Base-by-base conservation (phyloP, 1,140 invertebrate species). In the Calliopsis andreniformis region DNA sequence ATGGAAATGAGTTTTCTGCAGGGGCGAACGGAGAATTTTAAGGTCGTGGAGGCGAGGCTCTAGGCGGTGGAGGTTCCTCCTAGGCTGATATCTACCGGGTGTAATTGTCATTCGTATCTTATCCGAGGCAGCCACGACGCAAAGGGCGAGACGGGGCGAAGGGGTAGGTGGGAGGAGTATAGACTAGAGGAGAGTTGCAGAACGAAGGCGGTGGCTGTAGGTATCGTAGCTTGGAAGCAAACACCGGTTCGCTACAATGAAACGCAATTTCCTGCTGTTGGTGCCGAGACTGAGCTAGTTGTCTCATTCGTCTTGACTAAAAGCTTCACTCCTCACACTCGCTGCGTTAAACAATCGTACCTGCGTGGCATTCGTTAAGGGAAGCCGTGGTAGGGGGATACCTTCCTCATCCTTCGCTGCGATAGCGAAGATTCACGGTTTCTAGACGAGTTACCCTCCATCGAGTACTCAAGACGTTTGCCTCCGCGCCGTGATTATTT, bases 241-340 rank as follows among this genome's bases (percentile, higher is more conserved):
- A 88, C 86, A 88, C 72, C 78, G 86, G 82, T 79, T 83, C 84
- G 87, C 84, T 88, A 88, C 87, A 88, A 88, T 88, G 87, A 86
- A 88, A 88, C 84, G 87, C 87, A 88, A 88, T 88, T 88, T 88
- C 87, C 87, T 87, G 87, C 84, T 79, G 75, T 82, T 83, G 80
- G 63, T 79, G 76, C 82, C 64, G 83, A 82, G 83, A 82, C 82
- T 78, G 82, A 85, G 83, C 84, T 70, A 80, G 76, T 87, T 76
- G 80, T 82, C 77, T 87, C 82, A 87, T 85, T 86, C 82, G 84
- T 87, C 87, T 87, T 85, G 83, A 83, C 84, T 87, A 86, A 87
- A 86, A 88, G 86, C 87, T 82, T 82, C 81, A 64, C 75, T 87
- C 76, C 80, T 87, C 83, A 78, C 79, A 76, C 78, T 86, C 66